These are phyloP conservation scores for Uria lomvia DNA, from an alignment of 2,113 vertebrate genomes.

Conservation along the genomic window DNA sequence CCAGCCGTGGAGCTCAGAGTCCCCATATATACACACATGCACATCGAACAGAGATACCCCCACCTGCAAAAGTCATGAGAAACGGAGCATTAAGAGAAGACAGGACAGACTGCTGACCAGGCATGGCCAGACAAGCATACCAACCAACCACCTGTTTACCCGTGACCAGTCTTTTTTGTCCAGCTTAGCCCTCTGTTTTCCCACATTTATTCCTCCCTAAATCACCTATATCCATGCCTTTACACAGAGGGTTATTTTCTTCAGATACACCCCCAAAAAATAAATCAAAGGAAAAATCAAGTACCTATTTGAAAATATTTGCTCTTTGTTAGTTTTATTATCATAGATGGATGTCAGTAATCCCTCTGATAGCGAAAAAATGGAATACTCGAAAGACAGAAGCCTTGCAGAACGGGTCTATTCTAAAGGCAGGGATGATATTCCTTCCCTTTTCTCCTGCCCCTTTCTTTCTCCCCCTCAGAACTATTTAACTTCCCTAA, in stretches of 20 bases:
- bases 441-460: not conserved
- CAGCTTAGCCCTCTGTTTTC: not conserved
- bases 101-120: not conserved
- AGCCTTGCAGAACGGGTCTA: not conserved
- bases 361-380: not conserved
- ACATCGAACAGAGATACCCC: not conserved
- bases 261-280: not conserved
- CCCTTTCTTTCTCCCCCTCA: not conserved
- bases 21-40: not conserved
- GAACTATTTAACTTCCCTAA: not conserved
- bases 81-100: not conserved
- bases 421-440: not conserved
- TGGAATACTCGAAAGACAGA: not conserved
- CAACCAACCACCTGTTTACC: not conserved
- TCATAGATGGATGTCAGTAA: not conserved
- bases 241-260: not conserved
- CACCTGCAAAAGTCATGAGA: not conserved
- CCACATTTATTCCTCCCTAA: not conserved
- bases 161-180: not conserved
- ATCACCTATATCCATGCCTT: not conserved
- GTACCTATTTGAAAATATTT: not conserved
- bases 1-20: not conserved
- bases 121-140: not conserved
- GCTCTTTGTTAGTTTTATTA: not conserved
- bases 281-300: not conserved